A percentile compares a stretch with the other conserved stretches of the same genome.
Conservation (phyloP, 2,113 vertebrate genomes). For the Sorex fumeus region DNA sequence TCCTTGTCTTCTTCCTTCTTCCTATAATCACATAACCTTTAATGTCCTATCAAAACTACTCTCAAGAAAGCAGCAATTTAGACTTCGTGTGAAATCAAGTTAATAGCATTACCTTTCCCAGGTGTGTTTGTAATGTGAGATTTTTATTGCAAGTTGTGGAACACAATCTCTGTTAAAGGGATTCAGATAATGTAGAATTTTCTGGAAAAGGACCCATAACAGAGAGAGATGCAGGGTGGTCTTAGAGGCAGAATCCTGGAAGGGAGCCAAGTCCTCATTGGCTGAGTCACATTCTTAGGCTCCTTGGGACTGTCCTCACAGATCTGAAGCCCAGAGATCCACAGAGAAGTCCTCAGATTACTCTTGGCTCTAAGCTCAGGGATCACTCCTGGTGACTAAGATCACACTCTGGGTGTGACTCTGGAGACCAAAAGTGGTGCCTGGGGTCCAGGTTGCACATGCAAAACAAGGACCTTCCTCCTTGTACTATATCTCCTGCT, state of each 20-base stretch:
- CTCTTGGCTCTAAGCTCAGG: too few relatives aligned
- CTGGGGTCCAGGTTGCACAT: too few relatives aligned
- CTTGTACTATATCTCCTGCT: too few relatives aligned
- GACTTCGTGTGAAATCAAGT: constrained; percentile 61
- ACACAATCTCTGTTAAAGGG: constrained; percentile 49
- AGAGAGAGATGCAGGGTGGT: background rate
- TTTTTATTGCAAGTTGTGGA: constrained; percentile 56
- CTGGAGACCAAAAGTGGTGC: too few relatives aligned
- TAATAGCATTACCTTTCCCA: constrained; percentile 65
- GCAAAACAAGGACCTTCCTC: too few relatives aligned
- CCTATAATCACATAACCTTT: constrained; percentile 14
- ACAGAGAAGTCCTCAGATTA: background rate
- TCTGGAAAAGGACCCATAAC: constrained; percentile 36
- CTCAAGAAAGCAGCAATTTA: constrained; percentile 64
- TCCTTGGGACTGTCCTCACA: background rate
- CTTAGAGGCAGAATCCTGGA: constrained; percentile 7
- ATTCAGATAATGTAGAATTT: constrained; percentile 55
- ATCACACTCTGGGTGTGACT: too few relatives aligned
- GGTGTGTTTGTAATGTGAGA: constrained; percentile 58
- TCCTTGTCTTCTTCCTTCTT: background rate
- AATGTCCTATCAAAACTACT: background rate
- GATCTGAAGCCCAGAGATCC: background rate
- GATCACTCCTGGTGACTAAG: too few relatives aligned
- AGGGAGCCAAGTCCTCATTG: background rate
- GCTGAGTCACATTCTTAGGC: background rate